A percentile compares a stretch with the other conserved stretches of the same genome.
Evolutionary conservation across 1,140 invertebrate genomes (phyloP).

Genomic region (Calephelis nemesis): DNA sequence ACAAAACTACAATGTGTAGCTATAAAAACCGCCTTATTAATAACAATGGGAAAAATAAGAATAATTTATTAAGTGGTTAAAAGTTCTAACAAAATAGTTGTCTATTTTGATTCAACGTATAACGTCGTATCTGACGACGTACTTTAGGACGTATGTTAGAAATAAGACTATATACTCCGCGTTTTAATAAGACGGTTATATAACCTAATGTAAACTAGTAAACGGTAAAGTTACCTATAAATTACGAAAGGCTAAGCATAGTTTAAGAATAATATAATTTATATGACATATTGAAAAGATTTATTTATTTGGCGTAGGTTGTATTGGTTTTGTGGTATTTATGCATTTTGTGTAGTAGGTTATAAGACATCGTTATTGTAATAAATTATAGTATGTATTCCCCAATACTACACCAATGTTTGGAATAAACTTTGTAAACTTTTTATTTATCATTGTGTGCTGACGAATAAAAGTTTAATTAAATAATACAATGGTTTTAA

Average conservation of each 20-base stretch:
- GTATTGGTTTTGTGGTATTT: conserved; percentile 6
- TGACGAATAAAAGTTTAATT: conserved; percentile 2
- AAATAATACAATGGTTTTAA: no score
- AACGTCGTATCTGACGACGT: neutral
- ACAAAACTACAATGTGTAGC: neutral
- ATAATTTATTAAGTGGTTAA: no score
- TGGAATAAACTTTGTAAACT: conserved; percentile 7
- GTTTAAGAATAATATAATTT: neutral
- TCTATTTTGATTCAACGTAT: neutral
- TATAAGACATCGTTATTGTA: neutral
- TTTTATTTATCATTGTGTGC: conserved; percentile 15
- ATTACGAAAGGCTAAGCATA: conserved; percentile 25
- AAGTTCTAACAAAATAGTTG: no score
- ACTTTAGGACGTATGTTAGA: no score
- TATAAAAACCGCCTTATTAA: conserved; percentile 5
- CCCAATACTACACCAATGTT: neutral
- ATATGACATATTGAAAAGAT: conserved; percentile 29
- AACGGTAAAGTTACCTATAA: conserved; percentile 72
- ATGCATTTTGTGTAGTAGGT: neutral
- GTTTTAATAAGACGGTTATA: conserved; percentile 22
- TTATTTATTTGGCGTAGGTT: conserved; percentile 40
- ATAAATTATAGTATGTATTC: conserved; percentile 8
- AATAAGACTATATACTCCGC: conserved; percentile 25
- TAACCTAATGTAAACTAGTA: conserved; percentile 29
- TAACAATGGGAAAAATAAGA: neutral